phyloP scores from a whole-genome alignment of 1,140 invertebrate species.

The Potamilus streckersoni region DNA sequence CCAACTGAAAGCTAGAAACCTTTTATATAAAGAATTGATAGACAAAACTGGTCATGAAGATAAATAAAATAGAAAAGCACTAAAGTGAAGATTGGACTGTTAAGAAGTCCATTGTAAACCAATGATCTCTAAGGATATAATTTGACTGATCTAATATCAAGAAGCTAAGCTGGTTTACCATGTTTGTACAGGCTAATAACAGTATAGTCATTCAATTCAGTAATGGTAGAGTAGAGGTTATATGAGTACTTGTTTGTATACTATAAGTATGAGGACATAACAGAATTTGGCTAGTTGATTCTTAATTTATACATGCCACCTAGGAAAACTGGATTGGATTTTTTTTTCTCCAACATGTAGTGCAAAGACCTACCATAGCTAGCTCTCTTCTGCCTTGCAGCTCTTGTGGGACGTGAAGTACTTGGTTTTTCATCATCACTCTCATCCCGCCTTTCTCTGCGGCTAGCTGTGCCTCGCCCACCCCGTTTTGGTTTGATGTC shows the following conservation, averaged over 20 bases:
- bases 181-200: too few relatives aligned
- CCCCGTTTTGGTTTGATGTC: slow-evolving; percentile 18
- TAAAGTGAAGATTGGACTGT: too few relatives aligned
- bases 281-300: not conserved
- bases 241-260: not conserved
- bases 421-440: slow-evolving; percentile 37
- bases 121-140: too few relatives aligned
- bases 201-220: too few relatives aligned
- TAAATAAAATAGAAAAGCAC: too few relatives aligned
- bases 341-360: not conserved
- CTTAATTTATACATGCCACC: not conserved
- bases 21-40: too few relatives aligned
- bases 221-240: too few relatives aligned
- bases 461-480: slow-evolving; percentile 10
- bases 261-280: not conserved
- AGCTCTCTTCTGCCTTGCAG: slow-evolving; percentile 49
- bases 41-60: too few relatives aligned
- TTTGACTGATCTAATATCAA: too few relatives aligned
- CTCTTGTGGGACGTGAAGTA: slow-evolving; percentile 29
- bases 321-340: not conserved
- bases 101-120: too few relatives aligned
- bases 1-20: too few relatives aligned
- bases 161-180: too few relatives aligned
- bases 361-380: slow-evolving; percentile 52
- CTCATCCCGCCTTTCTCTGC: slow-evolving; percentile 6